Conservation (phyloP, 1,140 invertebrate genomes). For the Drosophila micromelanica region DNA sequence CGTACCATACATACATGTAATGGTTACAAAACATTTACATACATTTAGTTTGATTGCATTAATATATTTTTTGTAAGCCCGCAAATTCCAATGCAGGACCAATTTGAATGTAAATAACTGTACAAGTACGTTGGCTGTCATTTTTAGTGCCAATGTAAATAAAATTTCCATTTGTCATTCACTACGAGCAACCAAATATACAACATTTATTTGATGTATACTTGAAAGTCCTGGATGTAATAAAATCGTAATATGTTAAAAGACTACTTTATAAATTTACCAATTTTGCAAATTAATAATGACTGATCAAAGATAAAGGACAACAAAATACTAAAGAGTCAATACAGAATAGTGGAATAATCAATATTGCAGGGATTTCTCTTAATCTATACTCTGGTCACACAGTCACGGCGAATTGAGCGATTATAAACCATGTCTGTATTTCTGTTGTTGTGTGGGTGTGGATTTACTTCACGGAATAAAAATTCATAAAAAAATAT, state of each 20-base stretch:
- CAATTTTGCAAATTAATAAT: too few species aligned
- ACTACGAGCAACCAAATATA: background rate
- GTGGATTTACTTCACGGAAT: conserved; percentile 20
- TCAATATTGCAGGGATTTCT: background rate
- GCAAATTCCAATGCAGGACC: background rate
- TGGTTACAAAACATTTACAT: background rate
- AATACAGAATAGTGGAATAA: background rate
- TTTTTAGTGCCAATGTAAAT: conserved; percentile 4
- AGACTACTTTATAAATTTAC: too few species aligned
- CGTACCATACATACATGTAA: background rate
- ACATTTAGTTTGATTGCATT: background rate
- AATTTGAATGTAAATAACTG: conserved; percentile 1
- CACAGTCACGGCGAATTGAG: conserved; percentile 14
- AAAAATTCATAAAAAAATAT: conserved; percentile 42
- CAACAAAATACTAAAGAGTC: background rate
- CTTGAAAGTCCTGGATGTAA: too few species aligned
- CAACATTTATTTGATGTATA: background rate
- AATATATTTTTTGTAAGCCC: background rate
- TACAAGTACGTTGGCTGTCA: background rate
- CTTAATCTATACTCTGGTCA: conserved; percentile 4
- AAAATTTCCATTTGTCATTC: conserved; percentile 6
- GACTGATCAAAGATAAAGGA: too few species aligned
- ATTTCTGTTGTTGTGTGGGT: conserved; percentile 39
- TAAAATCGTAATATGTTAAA: too few species aligned
- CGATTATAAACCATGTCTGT: conserved; percentile 50